These are phyloP conservation scores for Eulemur albifrons DNA, from an alignment of 2,797 vertebrate species.

Conservation along the genomic window DNA sequence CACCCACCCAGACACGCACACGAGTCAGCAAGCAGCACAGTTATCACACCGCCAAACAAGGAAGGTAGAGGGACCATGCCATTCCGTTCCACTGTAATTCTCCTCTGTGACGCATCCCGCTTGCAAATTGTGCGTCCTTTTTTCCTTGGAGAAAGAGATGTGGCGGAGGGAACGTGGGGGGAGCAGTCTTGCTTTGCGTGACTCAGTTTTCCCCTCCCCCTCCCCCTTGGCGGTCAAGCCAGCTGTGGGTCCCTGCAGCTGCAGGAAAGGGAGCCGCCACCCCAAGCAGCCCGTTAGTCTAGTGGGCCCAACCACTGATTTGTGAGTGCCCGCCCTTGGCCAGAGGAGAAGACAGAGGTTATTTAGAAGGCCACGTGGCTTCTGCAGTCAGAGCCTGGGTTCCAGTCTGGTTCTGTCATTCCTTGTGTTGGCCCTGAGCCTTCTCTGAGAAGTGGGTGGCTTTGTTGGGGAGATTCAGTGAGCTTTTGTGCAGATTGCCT, in stretches of 20 bases:
- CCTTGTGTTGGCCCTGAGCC: neutral
- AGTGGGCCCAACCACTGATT: neutral
- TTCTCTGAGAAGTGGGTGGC: neutral
- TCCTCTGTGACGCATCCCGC: neutral
- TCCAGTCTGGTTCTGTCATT: neutral
- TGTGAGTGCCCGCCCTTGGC: neutral
- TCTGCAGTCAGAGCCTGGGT: neutral
- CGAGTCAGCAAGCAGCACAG: neutral
- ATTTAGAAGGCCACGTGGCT: accelerated
- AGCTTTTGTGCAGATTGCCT: neutral
- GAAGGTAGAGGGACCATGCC: neutral
- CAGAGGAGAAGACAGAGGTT: neutral
- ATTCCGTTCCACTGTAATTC: accelerated
- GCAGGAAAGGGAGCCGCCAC: neutral
- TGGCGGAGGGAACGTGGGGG: accelerated
- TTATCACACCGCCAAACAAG: neutral
- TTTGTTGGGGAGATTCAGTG: neutral
- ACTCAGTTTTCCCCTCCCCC: neutral
- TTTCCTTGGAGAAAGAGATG: neutral
- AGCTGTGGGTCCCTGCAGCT: neutral
- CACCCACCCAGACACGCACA: neutral
- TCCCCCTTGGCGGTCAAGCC: neutral
- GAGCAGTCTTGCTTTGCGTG: neutral
- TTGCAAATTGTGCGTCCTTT: neutral
- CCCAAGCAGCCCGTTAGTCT: neutral